These are phyloP conservation scores for Erebia palarica DNA, from an alignment of 2,888 invertebrate species.

Conservation along the genomic window DNA sequence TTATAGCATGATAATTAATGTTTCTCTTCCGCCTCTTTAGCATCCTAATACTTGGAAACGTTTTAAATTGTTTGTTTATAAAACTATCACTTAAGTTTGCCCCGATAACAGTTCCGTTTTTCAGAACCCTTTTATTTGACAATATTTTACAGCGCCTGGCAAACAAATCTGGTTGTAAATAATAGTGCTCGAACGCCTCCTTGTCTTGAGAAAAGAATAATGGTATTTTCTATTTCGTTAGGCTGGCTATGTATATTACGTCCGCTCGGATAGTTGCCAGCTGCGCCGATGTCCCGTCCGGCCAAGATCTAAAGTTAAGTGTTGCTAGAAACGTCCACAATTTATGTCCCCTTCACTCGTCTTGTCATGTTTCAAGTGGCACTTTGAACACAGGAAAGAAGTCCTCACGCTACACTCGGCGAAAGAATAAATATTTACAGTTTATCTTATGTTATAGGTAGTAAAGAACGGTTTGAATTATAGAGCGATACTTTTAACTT, in stretches of 20 bases:
- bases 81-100: not conserved
- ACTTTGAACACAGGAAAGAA: constrained; percentile 40
- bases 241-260: constrained; percentile 69
- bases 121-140: constrained; percentile 27
- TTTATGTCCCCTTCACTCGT: constrained; percentile 44
- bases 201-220: constrained; percentile 78
- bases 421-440: constrained; percentile 39
- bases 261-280: constrained; percentile 77
- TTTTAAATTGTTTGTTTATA: constrained; percentile 8
- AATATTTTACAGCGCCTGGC: constrained; percentile 61
- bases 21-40: no score
- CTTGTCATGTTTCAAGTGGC: constrained; percentile 40
- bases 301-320: constrained; percentile 61
- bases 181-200: constrained; percentile 77
- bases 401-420: constrained; percentile 31
- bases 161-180: constrained; percentile 76
- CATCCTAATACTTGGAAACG: not conserved
- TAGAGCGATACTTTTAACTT: constrained; percentile 3
- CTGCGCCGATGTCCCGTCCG: constrained; percentile 60
- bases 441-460: constrained; percentile 26
- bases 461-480: constrained; percentile 14
- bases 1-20: no score
- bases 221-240: constrained; percentile 81
- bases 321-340: constrained; percentile 58
- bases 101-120: constrained; percentile 2